phyloP scores from a whole-genome alignment of 2,797 vertebrate genomes.

The Alcedo atthis region DNA sequence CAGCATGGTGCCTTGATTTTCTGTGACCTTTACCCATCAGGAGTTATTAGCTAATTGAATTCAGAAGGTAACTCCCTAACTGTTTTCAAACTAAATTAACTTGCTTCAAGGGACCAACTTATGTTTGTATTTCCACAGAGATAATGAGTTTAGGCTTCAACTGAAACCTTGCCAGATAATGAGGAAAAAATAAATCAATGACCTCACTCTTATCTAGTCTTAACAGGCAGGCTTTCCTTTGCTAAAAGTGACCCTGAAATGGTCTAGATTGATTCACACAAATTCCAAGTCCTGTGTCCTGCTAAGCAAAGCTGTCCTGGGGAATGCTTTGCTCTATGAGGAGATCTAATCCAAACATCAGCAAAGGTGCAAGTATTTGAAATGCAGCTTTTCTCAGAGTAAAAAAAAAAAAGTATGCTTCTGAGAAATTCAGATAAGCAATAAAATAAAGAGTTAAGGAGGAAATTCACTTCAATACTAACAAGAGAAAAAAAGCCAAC shows the following conservation, averaged over 20 bases:
- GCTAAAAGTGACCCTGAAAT: conserved; percentile 67
- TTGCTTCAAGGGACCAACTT: conserved; percentile 64
- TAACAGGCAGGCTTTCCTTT: conserved; percentile 70
- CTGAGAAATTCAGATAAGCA: conserved; percentile 30
- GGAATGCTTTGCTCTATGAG: background rate
- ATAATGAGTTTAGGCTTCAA: conserved; percentile 71
- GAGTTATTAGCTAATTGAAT: conserved; percentile 67
- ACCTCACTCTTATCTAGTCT: conserved; percentile 73
- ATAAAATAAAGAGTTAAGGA: conserved; percentile 40
- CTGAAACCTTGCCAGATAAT: conserved; percentile 62
- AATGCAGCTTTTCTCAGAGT: background rate
- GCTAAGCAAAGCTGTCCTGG: background rate
- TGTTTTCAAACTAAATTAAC: conserved; percentile 73
- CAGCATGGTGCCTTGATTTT: background rate
- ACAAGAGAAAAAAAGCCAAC: background rate
- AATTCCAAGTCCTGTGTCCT: background rate
- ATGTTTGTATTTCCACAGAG: conserved; percentile 71
- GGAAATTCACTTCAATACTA: background rate
- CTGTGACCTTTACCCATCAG: conserved; percentile 52
- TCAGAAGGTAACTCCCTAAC: conserved; percentile 62
- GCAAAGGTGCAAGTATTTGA: conserved; percentile 28
- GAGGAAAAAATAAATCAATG: conserved; percentile 69
- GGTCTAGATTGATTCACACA: conserved; percentile 48
- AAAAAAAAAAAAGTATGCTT: background rate
- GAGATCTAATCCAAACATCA: conserved; percentile 23